A percentile compares a stretch with the other conserved stretches of the same genome.
Conservation (phyloP, 2,888 invertebrate species). For the Bellardia bayeri region DNA sequence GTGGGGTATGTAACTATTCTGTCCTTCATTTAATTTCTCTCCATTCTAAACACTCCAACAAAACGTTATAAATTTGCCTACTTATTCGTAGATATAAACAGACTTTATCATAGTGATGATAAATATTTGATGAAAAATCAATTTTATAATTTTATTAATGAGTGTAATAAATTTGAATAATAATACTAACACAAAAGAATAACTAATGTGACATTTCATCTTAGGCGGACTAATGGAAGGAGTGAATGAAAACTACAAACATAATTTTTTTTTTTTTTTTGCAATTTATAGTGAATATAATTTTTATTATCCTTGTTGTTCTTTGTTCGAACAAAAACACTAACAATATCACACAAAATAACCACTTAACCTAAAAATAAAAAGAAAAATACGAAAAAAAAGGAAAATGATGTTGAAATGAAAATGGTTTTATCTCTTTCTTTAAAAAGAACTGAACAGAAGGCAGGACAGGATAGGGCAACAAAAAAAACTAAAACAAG, state of each 20-base stretch:
- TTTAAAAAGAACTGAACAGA: neutral
- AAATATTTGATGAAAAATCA: conserved; percentile 33
- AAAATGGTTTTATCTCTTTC: conserved; percentile 66
- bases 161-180: conserved; percentile 47
- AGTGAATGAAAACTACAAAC: neutral
- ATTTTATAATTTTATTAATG: conserved; percentile 56
- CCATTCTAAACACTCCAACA: too few species aligned
- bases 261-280: conserved; percentile 17
- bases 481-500: conserved; percentile 48
- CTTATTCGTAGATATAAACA: neutral
- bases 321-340: conserved; percentile 8
- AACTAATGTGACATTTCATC: conserved; percentile 28
- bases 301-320: conserved; percentile 48
- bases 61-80: neutral
- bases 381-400: conserved; percentile 25
- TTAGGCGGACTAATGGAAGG: neutral
- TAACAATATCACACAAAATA: conserved; percentile 60
- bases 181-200: neutral
- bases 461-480: neutral
- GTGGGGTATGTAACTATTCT: too few species aligned
- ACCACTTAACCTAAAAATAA: conserved; percentile 70
- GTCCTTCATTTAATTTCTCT: too few species aligned
- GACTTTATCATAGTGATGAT: neutral
- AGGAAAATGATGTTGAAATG: conserved; percentile 63
- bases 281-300: conserved; percentile 20